A percentile compares a stretch with the other conserved stretches of the same genome.
Conservation (phyloP, 2,113 vertebrate species). For the human (Homo sapiens) region GRCh38 chr15:75727501-75728000, state of each 20-base stretch:
- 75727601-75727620: neutral
- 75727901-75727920: neutral
- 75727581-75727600: neutral
- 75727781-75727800: neutral
- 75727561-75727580: neutral
- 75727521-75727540: slow-evolving; percentile 55
- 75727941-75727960: neutral
- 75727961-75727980: neutral
- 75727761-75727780: neutral
- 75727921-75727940: neutral
- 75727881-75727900: neutral
- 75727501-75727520: slow-evolving; percentile 40
- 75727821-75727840: neutral
- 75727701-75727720: neutral
- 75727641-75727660: neutral
- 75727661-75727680: slow-evolving; percentile 57
- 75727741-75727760: neutral
- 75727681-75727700: slow-evolving; percentile 4
- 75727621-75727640: neutral
- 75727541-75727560: neutral
- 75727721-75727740: neutral
- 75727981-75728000: neutral
- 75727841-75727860: neutral
- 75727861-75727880: neutral
- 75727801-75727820: neutral